Evolutionary conservation across 1,140 invertebrate genomes (phyloP), one percentile per base, ranked within the genome.

Genomic region (Campodea augens): DNA sequence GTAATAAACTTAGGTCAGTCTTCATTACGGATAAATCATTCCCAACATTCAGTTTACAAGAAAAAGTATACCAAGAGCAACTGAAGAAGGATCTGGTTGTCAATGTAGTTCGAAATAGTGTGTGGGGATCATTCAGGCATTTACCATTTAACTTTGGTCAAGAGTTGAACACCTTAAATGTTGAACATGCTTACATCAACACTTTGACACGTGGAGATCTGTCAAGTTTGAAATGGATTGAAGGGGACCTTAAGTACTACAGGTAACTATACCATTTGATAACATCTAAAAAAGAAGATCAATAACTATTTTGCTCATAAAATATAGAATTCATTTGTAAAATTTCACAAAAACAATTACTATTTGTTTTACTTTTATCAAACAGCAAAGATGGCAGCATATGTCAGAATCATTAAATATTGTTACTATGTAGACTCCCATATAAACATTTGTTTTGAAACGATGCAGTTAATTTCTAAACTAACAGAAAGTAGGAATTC

Each of bases 161-260:
- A n/a, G n/a, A n/a, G n/a, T n/a, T n/a, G n/a, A n/a, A n/a, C n/a
- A 15, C 27, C 27, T 32, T 32, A 15, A 32, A 32, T 32, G 27
- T 32, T 32, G 15, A 62, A 13, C 80, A 93, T 63, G 78, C 75
- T 0, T 89, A 73, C 57, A 74, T 80, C 0, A 86, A 91, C 60
- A 74, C 81, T 1, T 50, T 72, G 1, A 76, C 77, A 5, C 71
- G 78, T 51, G 87, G 89, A 41, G 90, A 96, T 60, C 62, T 97
- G 18, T 81, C 78, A 0, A 81, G 81, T 25, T 57, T 97, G 1
- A 71, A 62, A 12, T 97, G 91, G 91, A 63, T 91, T 27, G 65
- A 74, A 15, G 27, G 27, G 27, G 27, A 32, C 27, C 27, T 10
- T 32, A 10, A 32, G 15, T 7, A 15, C 27, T 10, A 15, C 7